phyloP scores from a whole-genome alignment of 2,797 vertebrate genomes.

The Cyclura pinguis region DNA sequence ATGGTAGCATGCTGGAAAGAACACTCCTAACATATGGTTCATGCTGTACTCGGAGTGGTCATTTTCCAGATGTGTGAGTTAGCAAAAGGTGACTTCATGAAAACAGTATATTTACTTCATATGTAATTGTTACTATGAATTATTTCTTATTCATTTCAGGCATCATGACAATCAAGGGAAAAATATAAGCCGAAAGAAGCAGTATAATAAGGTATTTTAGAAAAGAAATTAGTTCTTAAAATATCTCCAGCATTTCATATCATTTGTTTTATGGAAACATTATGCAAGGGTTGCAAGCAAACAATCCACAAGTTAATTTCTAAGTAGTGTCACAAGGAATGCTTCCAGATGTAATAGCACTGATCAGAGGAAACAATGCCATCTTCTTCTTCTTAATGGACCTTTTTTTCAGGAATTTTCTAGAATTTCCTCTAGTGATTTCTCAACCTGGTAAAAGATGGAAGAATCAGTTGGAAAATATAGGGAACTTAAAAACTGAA shows the following conservation, averaged over 20 bases:
- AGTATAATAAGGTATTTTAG: conserved; percentile 70
- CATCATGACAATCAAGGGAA: conserved; percentile 52
- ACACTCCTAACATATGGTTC: neutral
- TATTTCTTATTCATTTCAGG: conserved; percentile 67
- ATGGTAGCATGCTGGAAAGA: neutral
- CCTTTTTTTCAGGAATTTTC: too few relatives aligned
- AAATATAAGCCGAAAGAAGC: conserved; percentile 60
- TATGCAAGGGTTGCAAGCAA: neutral
- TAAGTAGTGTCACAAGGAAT: neutral
- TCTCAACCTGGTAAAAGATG: neutral
- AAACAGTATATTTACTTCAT: conserved; percentile 1
- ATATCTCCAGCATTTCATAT: neutral
- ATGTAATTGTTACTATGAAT: conserved; percentile 10
- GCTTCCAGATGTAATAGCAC: neutral
- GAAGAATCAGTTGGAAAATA: neutral
- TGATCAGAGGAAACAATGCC: neutral
- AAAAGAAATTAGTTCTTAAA: neutral
- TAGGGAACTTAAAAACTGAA: neutral
- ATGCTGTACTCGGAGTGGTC: neutral
- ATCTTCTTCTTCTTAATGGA: neutral
- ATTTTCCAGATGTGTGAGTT: neutral
- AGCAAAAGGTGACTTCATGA: neutral
- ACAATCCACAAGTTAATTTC: neutral
- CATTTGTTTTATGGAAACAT: neutral
- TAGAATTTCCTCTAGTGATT: too few relatives aligned